These are phyloP conservation scores for Rhodophaea formosa DNA, from an alignment of 2,888 invertebrate species.

Conservation along the genomic window DNA sequence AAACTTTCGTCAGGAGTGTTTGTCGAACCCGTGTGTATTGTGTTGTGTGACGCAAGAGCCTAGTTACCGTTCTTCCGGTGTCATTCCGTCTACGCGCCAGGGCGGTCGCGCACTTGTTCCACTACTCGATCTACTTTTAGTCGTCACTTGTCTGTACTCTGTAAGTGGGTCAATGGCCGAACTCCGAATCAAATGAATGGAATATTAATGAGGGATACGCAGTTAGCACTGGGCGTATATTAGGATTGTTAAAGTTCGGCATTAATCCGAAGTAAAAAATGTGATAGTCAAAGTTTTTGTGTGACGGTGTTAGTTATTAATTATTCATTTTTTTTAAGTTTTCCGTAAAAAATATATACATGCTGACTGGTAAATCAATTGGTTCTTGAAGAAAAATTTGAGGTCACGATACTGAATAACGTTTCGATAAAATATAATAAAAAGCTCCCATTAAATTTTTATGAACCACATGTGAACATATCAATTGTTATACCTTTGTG, in stretches of 20 bases:
- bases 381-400: too few relatives aligned
- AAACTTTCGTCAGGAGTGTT: neutral
- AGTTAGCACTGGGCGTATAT: neutral
- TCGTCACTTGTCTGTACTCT: slow-evolving; percentile 32
- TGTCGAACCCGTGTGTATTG: slow-evolving; percentile 29
- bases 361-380: too few relatives aligned
- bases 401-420: too few relatives aligned
- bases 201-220: slow-evolving; percentile 7
- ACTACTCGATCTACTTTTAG: slow-evolving; percentile 36
- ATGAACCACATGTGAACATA: too few relatives aligned
- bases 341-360: neutral
- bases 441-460: too few relatives aligned
- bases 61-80: slow-evolving; percentile 49
- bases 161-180: slow-evolving; percentile 39
- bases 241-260: neutral
- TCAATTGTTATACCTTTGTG: neutral
- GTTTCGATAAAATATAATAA: too few relatives aligned
- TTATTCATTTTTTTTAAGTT: neutral
- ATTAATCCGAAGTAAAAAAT: neutral
- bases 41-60: slow-evolving; percentile 36
- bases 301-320: neutral
- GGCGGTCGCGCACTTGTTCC: slow-evolving; percentile 44
- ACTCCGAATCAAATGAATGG: slow-evolving; percentile 17
- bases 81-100: slow-evolving; percentile 51
- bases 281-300: neutral